Evolutionary conservation across 2,888 invertebrate species (phyloP).

Genomic region (Deroplatys truncata): DNA sequence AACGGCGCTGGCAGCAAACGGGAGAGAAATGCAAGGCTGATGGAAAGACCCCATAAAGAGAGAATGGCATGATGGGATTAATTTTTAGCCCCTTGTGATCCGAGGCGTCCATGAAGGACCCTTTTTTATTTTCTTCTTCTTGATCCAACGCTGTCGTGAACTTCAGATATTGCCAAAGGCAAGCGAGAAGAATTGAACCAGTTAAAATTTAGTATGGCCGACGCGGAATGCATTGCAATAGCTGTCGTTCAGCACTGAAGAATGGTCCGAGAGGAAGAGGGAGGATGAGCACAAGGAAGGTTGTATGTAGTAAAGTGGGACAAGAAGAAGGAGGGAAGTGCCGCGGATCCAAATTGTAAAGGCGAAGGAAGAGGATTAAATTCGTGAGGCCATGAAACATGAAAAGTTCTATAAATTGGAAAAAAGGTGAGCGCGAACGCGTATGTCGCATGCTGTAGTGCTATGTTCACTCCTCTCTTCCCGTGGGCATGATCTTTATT

Average conservation of each 20-base stretch:
- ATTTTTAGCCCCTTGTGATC: slow-evolving; percentile 20
- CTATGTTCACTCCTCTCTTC: background rate
- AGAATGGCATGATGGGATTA: slow-evolving; percentile 20
- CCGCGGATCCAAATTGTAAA: background rate
- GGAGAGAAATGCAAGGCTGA: background rate
- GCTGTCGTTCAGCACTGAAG: slow-evolving; percentile 18
- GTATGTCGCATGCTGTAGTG: background rate
- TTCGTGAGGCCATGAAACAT: background rate
- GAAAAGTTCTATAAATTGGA: slow-evolving; percentile 8
- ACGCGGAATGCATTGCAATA: slow-evolving; percentile 27
- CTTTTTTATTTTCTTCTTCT: background rate
- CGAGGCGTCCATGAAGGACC: background rate
- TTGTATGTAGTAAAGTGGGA: background rate
- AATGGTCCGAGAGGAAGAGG: background rate
- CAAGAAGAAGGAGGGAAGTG: background rate
- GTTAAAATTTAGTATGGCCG: slow-evolving; percentile 26
- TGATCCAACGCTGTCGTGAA: background rate
- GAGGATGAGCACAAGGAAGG: background rate
- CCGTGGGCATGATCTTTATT: background rate
- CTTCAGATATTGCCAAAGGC: slow-evolving; percentile 10
- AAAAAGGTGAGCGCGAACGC: background rate
- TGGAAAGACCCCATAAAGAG: slow-evolving; percentile 14
- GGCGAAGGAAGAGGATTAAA: background rate
- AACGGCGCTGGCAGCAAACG: background rate
- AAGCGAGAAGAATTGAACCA: slow-evolving; percentile 22